Evolutionary conservation across 2,888 invertebrate species (phyloP), one percentile per base, ranked within the genome.

Genomic region (Cepaea hortensis): DNA sequence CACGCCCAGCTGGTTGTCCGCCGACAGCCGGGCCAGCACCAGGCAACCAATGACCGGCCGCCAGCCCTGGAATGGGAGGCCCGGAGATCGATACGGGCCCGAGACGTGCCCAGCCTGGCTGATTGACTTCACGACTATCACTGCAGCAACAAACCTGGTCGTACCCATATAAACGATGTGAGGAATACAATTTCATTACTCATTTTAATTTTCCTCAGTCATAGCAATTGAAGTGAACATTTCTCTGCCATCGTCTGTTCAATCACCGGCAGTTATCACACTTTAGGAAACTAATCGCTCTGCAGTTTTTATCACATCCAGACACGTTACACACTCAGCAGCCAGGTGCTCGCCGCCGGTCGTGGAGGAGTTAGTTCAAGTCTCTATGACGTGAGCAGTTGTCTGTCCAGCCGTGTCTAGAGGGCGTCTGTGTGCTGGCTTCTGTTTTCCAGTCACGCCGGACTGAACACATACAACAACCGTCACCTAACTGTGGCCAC

Each of bases 141-240:
- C 55, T 35, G 76, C 65, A 75, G 35, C 35, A 35, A 15, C 61
- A 48, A 46, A 1, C 75, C 35, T 48, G 23, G 18, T 48, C 50
- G 61, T 77, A 55, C 70, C 46, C 73, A 87, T 87, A 84, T 87
- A 84, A 87, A 80, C 80, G 79, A 80, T 84, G 79, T 72, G 81
- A 48, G 55, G 76, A 68, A 65, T 89, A 89, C 90, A 91, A 91
- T 91, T 89, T 89, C 88, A 91, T 91, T 91, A 91, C 88, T 89
- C 85, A 88, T 87, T 90, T 90, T 90, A 91, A 88, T 88, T 90
- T 90, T 90, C 50, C n/a, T 18, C 80, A 81, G 81, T 87, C 87
- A 84, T 62, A 76, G 48, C 84, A 80, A 76, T 79, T 76, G 82
- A 86, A 55, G 65, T 70, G n/a, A 50, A 55, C 86, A 72, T 70